phyloP scores from a whole-genome alignment of 1,140 invertebrate genomes.

The Heliothis subflexa region DNA sequence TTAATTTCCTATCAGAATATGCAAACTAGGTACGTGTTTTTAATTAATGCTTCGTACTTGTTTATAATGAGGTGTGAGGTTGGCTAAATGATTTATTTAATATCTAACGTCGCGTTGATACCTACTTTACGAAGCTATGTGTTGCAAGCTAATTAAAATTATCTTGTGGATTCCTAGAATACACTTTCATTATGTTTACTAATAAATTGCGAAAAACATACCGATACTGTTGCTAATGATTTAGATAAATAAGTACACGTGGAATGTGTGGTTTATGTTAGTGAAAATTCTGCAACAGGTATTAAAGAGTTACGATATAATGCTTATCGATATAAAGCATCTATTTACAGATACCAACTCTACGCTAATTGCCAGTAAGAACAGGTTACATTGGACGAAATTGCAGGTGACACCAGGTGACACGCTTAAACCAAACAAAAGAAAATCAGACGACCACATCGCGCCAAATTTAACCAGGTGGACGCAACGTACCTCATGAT shows the following conservation, averaged over 20 bases:
- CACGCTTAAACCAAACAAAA: neutral
- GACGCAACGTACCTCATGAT: conserved; percentile 45
- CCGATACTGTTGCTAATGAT: no score
- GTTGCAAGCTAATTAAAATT: conserved; percentile 19
- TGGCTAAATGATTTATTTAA: conserved; percentile 24
- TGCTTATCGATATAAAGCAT: no score
- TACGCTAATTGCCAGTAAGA: no score
- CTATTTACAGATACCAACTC: neutral
- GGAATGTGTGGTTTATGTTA: no score
- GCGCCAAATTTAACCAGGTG: conserved; percentile 25
- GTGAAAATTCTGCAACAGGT: no score
- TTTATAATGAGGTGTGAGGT: conserved; percentile 35
- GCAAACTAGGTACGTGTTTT: conserved; percentile 32
- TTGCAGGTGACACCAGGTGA: neutral
- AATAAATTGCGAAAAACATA: neutral
- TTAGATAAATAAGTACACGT: no score
- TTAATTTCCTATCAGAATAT: conserved; percentile 51
- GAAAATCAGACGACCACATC: conserved; percentile 2
- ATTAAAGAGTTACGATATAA: no score
- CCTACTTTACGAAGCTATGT: neutral
- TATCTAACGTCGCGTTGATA: conserved; percentile 20
- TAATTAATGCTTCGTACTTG: conserved; percentile 45
- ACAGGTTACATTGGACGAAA: neutral
- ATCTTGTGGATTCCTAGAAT: neutral
- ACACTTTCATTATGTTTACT: neutral